Percentiles rank a stretch among this genome's conserved stretches.
These are phyloP conservation scores for Trematomus bernacchii DNA, from an alignment of 2,797 vertebrate species.

Conservation along the genomic window DNA sequence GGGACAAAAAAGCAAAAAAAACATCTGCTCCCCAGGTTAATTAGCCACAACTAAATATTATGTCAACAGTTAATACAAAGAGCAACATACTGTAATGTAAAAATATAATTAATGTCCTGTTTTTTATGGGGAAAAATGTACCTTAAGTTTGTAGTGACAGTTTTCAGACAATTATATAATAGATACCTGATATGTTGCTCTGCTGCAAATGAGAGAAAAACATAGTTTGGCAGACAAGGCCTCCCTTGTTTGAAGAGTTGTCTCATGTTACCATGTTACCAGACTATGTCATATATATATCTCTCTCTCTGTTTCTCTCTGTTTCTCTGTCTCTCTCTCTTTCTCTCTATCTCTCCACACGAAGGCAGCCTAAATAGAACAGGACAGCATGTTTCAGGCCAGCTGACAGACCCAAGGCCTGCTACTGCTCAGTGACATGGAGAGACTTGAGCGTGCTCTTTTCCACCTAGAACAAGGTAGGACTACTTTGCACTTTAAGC, in stretches of 20 bases:
- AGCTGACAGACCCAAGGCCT: constrained; percentile 80
- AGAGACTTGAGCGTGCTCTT: constrained; percentile 90
- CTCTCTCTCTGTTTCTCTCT: background rate
- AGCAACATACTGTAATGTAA: too few relatives aligned
- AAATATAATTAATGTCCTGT: too few relatives aligned
- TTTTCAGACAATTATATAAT: too few relatives aligned
- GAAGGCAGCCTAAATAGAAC: constrained; percentile 60
- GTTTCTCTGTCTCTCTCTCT: background rate
- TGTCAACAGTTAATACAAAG: too few relatives aligned
- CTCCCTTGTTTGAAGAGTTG: background rate
- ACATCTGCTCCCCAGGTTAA: too few relatives aligned
- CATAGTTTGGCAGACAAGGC: background rate
- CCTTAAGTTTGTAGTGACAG: too few relatives aligned
- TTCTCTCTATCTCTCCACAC: background rate
- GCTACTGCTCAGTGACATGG: constrained; percentile 89
- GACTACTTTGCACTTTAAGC: background rate
- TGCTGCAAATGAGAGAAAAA: background rate
- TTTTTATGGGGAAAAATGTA: too few relatives aligned
- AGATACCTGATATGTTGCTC: too few relatives aligned
- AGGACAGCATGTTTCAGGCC: constrained; percentile 75
- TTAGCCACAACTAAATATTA: too few relatives aligned
- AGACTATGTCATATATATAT: background rate
- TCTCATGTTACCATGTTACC: constrained; percentile 27
- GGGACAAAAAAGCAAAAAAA: too few relatives aligned
- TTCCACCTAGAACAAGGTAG: constrained; percentile 92